A percentile compares a stretch with the other conserved stretches of the same genome.
Conservation (phyloP, 2,797 vertebrate species). For the Hippocampus kuda region DNA sequence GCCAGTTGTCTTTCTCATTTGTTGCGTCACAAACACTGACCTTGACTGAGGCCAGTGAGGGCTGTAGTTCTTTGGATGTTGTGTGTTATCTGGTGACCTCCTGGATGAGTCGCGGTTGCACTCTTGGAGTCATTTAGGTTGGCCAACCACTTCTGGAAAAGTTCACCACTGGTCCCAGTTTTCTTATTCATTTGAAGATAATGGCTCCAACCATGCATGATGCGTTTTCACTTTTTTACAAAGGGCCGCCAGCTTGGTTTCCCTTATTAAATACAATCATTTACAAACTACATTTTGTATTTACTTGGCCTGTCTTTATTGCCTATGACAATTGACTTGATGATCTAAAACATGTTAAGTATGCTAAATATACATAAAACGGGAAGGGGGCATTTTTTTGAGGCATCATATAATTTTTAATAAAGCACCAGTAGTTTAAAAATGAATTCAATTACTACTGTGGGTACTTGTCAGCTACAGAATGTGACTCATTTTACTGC, state of each 20-base stretch:
- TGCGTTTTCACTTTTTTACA: no score
- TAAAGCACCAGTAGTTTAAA: slow-evolving; percentile 24
- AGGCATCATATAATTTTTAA: slow-evolving; percentile 24
- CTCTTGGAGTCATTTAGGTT: no score
- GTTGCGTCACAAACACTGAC: background rate
- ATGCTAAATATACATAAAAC: background rate
- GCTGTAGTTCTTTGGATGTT: no score
- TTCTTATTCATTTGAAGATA: background rate
- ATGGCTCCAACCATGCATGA: background rate
- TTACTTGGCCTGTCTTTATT: background rate
- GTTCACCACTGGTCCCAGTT: background rate
- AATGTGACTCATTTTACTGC: slow-evolving; percentile 10
- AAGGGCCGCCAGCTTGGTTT: no score
- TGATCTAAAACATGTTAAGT: background rate
- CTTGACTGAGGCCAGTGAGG: background rate
- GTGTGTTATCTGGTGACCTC: background rate
- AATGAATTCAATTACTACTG: slow-evolving; percentile 28
- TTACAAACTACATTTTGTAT: background rate
- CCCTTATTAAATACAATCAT: no score
- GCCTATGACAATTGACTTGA: background rate
- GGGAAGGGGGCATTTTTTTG: background rate
- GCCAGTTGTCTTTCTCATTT: background rate
- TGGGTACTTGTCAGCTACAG: slow-evolving; percentile 14
- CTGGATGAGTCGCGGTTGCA: background rate
- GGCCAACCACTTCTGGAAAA: background rate